phyloP scores from a whole-genome alignment of 2,113 vertebrate species.

The Catagonus wagneri region DNA sequence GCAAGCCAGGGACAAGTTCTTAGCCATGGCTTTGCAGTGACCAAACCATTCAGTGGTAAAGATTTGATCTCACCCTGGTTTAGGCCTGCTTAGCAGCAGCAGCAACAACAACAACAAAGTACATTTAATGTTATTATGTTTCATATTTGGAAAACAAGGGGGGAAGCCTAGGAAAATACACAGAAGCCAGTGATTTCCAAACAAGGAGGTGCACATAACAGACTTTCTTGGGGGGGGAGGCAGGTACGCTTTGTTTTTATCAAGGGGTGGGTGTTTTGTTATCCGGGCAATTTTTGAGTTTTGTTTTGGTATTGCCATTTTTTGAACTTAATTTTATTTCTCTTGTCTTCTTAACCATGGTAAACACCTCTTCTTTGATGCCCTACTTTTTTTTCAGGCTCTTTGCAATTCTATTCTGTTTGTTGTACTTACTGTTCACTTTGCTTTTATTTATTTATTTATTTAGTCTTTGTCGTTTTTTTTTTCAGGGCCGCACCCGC shows the following conservation, averaged over 20 bases:
- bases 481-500: too few relatives aligned
- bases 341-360: background rate
- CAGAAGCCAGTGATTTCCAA: slow-evolving; percentile 17
- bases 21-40: background rate
- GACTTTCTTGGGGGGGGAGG: background rate
- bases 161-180: background rate
- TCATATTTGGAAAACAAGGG: slow-evolving; percentile 16
- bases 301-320: background rate
- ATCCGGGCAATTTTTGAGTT: background rate
- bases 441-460: too few relatives aligned
- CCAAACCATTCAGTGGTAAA: background rate
- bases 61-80: background rate
- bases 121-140: background rate
- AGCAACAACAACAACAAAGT: background rate
- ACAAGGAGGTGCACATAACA: background rate
- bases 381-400: background rate
- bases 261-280: background rate
- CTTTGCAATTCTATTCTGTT: background rate
- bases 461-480: too few relatives aligned
- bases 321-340: background rate
- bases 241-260: background rate
- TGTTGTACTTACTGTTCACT: background rate
- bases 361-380: background rate
- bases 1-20: background rate
- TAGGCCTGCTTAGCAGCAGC: background rate